Percentiles rank a stretch among this genome's conserved stretches.
phyloP scores from a whole-genome alignment of 2,113 vertebrate species.

The Saimiri boliviensis region DNA sequence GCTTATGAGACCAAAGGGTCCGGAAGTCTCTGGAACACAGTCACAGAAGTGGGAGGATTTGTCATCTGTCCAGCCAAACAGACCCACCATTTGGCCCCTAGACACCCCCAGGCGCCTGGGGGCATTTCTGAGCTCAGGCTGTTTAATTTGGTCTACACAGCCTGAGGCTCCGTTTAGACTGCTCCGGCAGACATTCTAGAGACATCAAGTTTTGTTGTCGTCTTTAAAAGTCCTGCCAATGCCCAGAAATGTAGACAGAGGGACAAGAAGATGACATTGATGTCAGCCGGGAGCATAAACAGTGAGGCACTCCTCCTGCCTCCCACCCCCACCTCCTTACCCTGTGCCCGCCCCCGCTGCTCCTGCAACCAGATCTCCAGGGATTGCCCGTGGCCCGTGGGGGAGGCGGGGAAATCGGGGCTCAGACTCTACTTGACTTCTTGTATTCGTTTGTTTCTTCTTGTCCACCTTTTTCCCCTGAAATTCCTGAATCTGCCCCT shows the following conservation, averaged over 20 bases:
- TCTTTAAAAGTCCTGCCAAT: not conserved
- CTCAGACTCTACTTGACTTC: not conserved
- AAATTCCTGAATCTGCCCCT: not conserved
- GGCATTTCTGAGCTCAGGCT: not conserved
- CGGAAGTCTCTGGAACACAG: not conserved
- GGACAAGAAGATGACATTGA: not conserved
- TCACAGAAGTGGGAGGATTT: constrained; percentile 4
- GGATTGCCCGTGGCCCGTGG: not conserved
- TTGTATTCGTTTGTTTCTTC: not conserved
- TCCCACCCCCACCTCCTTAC: too few species aligned
- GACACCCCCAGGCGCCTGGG: constrained; percentile 13
- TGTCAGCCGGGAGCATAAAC: not conserved
- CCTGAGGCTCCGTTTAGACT: not conserved
- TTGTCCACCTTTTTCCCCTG: rapidly evolving
- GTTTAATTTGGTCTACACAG: constrained; percentile 36
- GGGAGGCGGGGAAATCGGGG: rapidly evolving
- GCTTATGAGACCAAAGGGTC: not conserved
- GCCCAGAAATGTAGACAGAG: not conserved
- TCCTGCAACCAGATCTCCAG: not conserved
- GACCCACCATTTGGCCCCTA: not conserved
- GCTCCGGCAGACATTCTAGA: not conserved
- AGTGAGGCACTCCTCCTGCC: too few species aligned
- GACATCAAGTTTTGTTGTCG: not conserved
- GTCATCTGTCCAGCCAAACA: not conserved
- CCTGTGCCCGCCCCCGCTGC: rapidly evolving